Evolutionary conservation across 2,113 vertebrate species (phyloP).

Genomic region (Candoia aspera): DNA sequence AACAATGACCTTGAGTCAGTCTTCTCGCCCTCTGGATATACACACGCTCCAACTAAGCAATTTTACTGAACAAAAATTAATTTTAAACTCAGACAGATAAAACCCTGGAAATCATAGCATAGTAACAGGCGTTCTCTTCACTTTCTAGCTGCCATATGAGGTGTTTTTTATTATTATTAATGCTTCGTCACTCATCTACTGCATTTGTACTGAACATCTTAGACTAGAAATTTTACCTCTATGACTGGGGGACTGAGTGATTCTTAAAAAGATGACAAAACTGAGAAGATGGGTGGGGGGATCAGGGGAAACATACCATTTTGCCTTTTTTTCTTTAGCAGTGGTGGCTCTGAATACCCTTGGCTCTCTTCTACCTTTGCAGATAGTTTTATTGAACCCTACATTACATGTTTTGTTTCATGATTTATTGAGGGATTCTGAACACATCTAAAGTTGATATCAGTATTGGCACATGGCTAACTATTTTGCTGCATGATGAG

Average conservation of each 20-base stretch:
- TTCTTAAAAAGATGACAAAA: neutral
- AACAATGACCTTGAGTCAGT: constrained; percentile 65
- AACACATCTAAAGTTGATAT: neutral
- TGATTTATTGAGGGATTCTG: neutral
- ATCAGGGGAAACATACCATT: neutral
- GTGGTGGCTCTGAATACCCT: no score
- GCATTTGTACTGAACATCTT: neutral
- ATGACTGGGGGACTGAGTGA: neutral
- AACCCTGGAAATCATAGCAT: constrained; percentile 41
- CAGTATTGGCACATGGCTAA: neutral
- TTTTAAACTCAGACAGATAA: constrained; percentile 53
- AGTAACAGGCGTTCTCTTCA: constrained; percentile 46
- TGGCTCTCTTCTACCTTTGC: no score
- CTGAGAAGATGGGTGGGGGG: neutral
- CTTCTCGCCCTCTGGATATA: constrained; percentile 41
- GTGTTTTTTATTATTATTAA: constrained; percentile 15
- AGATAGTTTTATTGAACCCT: neutral
- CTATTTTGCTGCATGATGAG: neutral
- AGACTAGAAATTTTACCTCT: neutral
- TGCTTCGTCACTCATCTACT: neutral
- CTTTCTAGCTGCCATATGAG: constrained; percentile 27
- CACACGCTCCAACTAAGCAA: constrained; percentile 58
- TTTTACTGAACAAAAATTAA: constrained; percentile 61
- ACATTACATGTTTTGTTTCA: neutral
- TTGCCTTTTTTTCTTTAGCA: no score